Conservation (phyloP, 2,113 vertebrate species). For the Cathartes aura region DNA sequence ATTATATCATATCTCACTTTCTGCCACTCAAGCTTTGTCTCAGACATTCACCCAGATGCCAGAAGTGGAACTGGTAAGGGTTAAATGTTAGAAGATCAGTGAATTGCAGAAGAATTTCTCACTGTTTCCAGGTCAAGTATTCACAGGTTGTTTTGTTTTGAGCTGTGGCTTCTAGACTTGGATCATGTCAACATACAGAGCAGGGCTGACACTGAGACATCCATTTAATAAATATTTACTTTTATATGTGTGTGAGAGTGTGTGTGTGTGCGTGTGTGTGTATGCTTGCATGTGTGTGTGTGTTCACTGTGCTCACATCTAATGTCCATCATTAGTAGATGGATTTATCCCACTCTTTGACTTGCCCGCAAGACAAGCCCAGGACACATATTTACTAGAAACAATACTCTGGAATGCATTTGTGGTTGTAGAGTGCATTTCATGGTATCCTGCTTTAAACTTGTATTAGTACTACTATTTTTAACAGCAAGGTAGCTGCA, state of each 20-base stretch:
- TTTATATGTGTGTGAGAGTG: background rate
- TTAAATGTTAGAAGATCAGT: conserved; percentile 5
- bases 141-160: conserved; percentile 64
- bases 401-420: background rate
- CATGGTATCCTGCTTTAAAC: background rate
- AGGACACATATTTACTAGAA: background rate
- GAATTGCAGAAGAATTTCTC: conserved; percentile 5
- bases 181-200: conserved; percentile 26
- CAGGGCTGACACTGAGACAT: background rate
- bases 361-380: background rate
- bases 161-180: conserved; percentile 19
- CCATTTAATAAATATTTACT: conserved; percentile 51
- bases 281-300: background rate
- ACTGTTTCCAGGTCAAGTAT: conserved; percentile 40
- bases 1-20: background rate
- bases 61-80: background rate
- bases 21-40: background rate
- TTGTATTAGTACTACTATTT: background rate
- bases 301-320: background rate
- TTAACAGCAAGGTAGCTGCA: background rate
- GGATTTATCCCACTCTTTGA: background rate
- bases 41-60: background rate
- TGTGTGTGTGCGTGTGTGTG: background rate
- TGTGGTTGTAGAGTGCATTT: conserved; percentile 15
- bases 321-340: background rate